Evolutionary conservation across 2,888 invertebrate genomes (phyloP).

Genomic region (Plagiodera versicolora): DNA sequence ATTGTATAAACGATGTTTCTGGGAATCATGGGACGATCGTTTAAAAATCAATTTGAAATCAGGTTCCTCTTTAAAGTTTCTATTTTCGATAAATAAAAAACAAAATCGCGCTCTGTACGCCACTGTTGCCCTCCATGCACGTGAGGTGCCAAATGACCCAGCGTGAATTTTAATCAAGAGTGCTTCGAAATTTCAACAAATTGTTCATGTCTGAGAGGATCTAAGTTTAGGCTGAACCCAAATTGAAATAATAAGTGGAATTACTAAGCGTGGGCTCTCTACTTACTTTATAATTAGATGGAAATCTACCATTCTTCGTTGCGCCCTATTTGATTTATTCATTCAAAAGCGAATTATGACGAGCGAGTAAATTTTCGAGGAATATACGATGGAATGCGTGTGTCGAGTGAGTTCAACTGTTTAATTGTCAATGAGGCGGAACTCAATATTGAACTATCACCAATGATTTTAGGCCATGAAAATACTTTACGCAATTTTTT

Average conservation of each 20-base stretch:
- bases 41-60: too few relatives aligned
- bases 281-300: neutral
- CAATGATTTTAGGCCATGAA: too few relatives aligned
- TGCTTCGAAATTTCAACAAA: conserved; percentile 25
- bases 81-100: too few relatives aligned
- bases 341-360: neutral
- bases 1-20: too few relatives aligned
- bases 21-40: too few relatives aligned
- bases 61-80: too few relatives aligned
- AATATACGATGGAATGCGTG: neutral
- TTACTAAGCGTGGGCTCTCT: neutral
- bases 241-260: conserved; percentile 1
- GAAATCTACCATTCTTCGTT: neutral
- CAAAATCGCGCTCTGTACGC: too few relatives aligned
- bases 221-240: neutral
- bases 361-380: neutral
- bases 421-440: too few relatives aligned
- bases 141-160: conserved; percentile 34
- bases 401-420: neutral
- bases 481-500: too few relatives aligned
- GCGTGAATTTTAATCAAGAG: conserved; percentile 35
- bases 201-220: conserved; percentile 1
- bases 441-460: too few relatives aligned
- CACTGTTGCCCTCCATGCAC: conserved; percentile 20
- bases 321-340: neutral